Percentiles rank a stretch among this genome's conserved stretches.
Conservation (phyloP, 2,113 vertebrate species). For the Accipiter cooperii region DNA sequence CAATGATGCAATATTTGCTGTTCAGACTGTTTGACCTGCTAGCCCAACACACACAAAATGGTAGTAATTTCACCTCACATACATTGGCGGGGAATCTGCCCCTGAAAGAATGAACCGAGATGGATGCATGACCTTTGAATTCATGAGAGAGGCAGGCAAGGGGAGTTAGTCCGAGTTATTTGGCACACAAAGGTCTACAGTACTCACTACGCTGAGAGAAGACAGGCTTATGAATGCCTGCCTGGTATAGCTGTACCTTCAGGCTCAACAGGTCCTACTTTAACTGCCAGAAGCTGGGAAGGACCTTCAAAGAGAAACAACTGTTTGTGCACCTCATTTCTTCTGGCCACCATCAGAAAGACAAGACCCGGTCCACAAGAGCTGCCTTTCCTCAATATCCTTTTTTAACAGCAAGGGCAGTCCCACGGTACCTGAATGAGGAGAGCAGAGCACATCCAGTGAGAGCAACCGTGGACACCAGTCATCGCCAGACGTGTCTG, state of each 20-base stretch:
- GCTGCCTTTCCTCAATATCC: not conserved
- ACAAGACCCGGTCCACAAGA: not conserved
- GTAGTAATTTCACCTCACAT: not conserved
- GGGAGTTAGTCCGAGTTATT: not conserved
- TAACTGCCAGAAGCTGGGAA: not conserved
- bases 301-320: not conserved
- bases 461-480: not conserved
- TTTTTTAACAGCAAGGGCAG: not conserved
- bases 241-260: not conserved
- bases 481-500: not conserved
- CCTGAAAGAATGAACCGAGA: not conserved
- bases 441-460: not conserved
- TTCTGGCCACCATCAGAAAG: not conserved
- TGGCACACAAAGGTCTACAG: not conserved
- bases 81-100: not conserved
- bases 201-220: not conserved
- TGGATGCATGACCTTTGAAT: not conserved
- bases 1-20: not conserved
- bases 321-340: not conserved
- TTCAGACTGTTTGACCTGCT: not conserved
- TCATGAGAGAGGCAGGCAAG: not conserved
- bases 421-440: not conserved
- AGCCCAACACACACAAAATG: not conserved
- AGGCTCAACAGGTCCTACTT: not conserved
- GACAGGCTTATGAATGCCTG: not conserved